Percentiles rank a stretch among this genome's conserved stretches.
Conservation (phyloP, 2,113 vertebrate genomes). For the Phrynosoma platyrhinos region DNA sequence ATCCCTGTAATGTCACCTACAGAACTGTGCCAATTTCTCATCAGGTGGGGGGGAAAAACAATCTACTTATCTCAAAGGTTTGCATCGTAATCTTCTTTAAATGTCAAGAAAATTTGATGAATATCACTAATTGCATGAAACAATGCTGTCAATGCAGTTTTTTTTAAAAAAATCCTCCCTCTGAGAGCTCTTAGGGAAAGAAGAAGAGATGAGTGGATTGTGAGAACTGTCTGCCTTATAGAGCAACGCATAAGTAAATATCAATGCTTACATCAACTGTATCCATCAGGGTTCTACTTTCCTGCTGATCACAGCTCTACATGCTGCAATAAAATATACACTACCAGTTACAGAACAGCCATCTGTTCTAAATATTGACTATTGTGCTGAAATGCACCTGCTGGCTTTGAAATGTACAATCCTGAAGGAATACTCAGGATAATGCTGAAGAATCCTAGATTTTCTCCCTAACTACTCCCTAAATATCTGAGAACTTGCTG, state of each 20-base stretch:
- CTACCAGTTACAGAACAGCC: conserved; percentile 45
- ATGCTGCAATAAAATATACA: conserved; percentile 15
- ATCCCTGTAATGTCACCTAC: background rate
- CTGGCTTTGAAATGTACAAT: conserved; percentile 48
- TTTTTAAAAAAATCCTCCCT: no score
- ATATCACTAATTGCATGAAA: conserved; percentile 38
- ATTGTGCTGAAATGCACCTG: conserved; percentile 49
- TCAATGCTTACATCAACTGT: conserved; percentile 53
- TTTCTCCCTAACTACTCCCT: conserved; percentile 38
- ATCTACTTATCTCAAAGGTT: conserved; percentile 6
- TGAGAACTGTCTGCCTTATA: conserved; percentile 28
- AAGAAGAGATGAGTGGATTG: conserved; percentile 25
- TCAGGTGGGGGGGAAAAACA: conserved; percentile 12
- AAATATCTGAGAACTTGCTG: conserved; percentile 15
- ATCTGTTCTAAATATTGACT: conserved; percentile 47
- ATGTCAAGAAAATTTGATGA: conserved; percentile 25
- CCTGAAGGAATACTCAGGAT: conserved; percentile 11
- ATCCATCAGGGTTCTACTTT: conserved; percentile 32
- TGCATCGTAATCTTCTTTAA: conserved; percentile 27
- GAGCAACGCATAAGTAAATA: conserved; percentile 48
- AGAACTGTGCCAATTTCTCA: conserved; percentile 30
- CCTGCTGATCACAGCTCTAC: conserved; percentile 45
- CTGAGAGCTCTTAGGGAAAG: conserved; percentile 21
- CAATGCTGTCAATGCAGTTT: conserved; percentile 16
- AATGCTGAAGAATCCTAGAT: background rate